A percentile compares a stretch with the other conserved stretches of the same genome.
These are phyloP conservation scores for Passer domesticus DNA, from an alignment of 2,113 vertebrate genomes.

Conservation along the genomic window DNA sequence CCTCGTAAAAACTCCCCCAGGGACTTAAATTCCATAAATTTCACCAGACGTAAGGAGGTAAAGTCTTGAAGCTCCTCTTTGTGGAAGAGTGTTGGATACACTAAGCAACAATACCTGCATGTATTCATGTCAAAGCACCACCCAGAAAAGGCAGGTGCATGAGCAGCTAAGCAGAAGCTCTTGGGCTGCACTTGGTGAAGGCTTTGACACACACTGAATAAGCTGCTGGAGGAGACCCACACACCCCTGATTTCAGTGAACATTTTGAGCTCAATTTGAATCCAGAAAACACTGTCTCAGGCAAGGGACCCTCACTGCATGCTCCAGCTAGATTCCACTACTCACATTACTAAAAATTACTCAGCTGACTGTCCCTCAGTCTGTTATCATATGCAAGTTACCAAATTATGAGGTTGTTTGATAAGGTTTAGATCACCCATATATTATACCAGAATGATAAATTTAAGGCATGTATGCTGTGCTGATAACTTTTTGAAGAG, in stretches of 20 bases:
- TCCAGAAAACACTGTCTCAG: not conserved
- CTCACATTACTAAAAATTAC: not conserved
- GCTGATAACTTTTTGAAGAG: not conserved
- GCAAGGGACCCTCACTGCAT: not conserved
- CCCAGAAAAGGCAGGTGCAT: fast-evolving
- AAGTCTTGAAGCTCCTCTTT: not conserved
- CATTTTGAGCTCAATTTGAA: not conserved
- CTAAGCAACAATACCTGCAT: not conserved
- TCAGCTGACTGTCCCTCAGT: fast-evolving
- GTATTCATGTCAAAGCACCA: not conserved
- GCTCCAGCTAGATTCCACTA: not conserved
- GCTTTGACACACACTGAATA: fast-evolving
- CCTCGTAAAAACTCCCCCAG: not conserved
- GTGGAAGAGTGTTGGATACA: not conserved
- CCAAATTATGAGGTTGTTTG: not conserved
- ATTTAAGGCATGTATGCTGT: not conserved
- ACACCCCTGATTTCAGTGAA: not conserved
- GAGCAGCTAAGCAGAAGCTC: not conserved
- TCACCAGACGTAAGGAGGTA: not conserved
- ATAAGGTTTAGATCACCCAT: not conserved
- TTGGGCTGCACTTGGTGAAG: not conserved
- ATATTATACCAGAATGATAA: not conserved
- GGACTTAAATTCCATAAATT: not conserved
- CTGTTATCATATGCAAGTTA: not conserved
- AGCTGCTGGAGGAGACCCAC: not conserved